Evolutionary conservation across 1,140 invertebrate species (phyloP), one percentile per base, ranked within the genome.

Genomic region (Mylabris phalerata): DNA sequence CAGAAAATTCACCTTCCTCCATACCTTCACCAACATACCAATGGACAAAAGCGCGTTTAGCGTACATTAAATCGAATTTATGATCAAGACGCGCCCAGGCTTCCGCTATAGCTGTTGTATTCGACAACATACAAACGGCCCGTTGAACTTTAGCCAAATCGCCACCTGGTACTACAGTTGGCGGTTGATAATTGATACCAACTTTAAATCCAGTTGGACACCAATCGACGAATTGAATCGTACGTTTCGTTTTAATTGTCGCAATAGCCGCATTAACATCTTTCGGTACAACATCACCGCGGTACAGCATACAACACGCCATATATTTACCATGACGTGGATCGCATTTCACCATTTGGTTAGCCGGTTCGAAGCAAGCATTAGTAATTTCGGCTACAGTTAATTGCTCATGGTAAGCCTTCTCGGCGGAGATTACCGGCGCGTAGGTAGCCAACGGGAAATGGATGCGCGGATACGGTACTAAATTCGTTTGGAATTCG

Each of bases 31-130:
- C 77, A 0, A 85, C 81, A 70, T 88, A 90, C 86, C 86, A 89
- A 69, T 88, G 86, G 0, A 88, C 85, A 71, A 90, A 82, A 32
- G 87, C 83, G 67, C 86, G 78, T 74, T 89, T 80, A 67, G 88
- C 76, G 76, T 87, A 89, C 88, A 91, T 90, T 42, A 90, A 72
- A 72, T 91, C 87, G 72, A 90, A 92, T 72, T 91, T 92, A 71
- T 87, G 83, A 74, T 90, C 84, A 25, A 90, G 75, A 69, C 84
- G 82, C 64, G 77, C 80, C 82, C 82, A 84, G 25, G 82, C 83
- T 61, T 87, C 83, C 41, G 82, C 82, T 62, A 87, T 85, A 48
- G 85, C 83, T 0, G 83, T 85, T 4, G 81, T 84, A 68, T 84
- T 85, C 55, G 77, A 79, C 55, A 85, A 70, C 84, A 86, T 85